Evolutionary conservation across 2,113 vertebrate species (phyloP), one percentile per base, ranked within the genome.

Genomic region (Arvicanthis niloticus): DNA sequence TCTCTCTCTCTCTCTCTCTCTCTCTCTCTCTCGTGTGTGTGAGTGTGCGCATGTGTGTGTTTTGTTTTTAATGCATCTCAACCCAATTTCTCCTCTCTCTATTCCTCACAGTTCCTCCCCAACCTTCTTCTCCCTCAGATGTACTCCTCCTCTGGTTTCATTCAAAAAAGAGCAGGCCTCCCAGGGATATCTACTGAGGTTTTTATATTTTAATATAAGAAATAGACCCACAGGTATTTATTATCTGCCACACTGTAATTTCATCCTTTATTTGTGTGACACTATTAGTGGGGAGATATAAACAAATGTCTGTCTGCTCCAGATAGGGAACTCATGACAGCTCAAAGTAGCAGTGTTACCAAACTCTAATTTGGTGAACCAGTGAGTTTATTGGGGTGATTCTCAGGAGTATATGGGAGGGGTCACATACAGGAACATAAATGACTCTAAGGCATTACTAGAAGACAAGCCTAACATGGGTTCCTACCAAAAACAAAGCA

Each of bases 201-300:
- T 89, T 91, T 87, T 89, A 68, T 51, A 48, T 93, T 92, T 95
- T 86, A 85, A 96, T 73, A 48, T 67, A 56, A 96, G 68, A 92
- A 92, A 94, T 3, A 37, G 17, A 48, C 48, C 67, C 5, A 40
- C 68, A 62, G 5, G 8, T 87, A 48, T 89, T 91, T 56, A 60
- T 87, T 87, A 87, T 58, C 93, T 97, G 73, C 13, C 87, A 34
- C 5, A 22, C 13, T 56, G 26, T 75, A 0, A 85, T 90, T 92
- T 88, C 37, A 42, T 1, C 60, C 16, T 31, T 42, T 62, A 19
- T 3, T 42, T 65, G 40, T 85, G 26, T 37, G 17, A 12, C 5
- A 48, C 42, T 17, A 13, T 62, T 62, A 62, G 24, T 60, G 60
- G 42, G 9, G 60, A 29, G 17, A 48, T 21, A 45, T 0, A 45